A percentile compares a stretch with the other conserved stretches of the same genome.
phyloP scores from a whole-genome alignment of 2,113 vertebrate genomes.

The Gasterosteus aculeatus region DNA sequence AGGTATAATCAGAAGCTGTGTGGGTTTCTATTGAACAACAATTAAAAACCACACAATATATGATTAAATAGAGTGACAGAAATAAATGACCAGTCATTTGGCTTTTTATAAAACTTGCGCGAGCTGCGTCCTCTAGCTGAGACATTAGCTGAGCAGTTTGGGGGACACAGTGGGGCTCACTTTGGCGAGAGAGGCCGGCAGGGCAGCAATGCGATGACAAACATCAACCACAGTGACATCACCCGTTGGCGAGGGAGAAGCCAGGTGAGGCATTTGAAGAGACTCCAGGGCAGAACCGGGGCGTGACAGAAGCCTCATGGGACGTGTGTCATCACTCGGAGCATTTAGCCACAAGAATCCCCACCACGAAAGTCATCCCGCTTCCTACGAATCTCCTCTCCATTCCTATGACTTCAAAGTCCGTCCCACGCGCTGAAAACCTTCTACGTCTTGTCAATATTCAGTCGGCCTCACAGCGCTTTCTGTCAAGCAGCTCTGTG shows the following conservation, averaged over 20 bases:
- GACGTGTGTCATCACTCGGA: slow-evolving; percentile 36
- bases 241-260: slow-evolving; percentile 26
- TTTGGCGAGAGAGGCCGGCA: slow-evolving; percentile 9
- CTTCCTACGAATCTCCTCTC: slow-evolving; percentile 24
- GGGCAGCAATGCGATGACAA: slow-evolving; percentile 36
- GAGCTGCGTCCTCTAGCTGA: slow-evolving; percentile 6
- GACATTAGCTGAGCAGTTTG: slow-evolving; percentile 4
- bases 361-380: slow-evolving; percentile 14
- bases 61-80: background rate
- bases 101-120: background rate
- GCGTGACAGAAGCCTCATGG: slow-evolving; percentile 21
- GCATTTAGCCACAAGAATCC: slow-evolving; percentile 36
- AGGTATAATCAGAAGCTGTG: background rate
- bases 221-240: slow-evolving; percentile 46
- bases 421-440: slow-evolving; percentile 21
- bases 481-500: slow-evolving; percentile 29
- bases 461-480: slow-evolving; percentile 24
- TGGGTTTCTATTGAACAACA: background rate
- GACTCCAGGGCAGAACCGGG: slow-evolving; percentile 10
- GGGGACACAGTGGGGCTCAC: background rate
- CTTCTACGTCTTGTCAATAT: slow-evolving; percentile 42
- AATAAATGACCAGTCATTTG: slow-evolving; percentile 1
- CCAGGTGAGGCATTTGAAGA: slow-evolving; percentile 37
- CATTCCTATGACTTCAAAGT: slow-evolving; percentile 42
- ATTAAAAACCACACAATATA: slow-evolving; percentile 1